Conservation (phyloP, 2,113 vertebrate genomes). For the Gavialis gangeticus region DNA sequence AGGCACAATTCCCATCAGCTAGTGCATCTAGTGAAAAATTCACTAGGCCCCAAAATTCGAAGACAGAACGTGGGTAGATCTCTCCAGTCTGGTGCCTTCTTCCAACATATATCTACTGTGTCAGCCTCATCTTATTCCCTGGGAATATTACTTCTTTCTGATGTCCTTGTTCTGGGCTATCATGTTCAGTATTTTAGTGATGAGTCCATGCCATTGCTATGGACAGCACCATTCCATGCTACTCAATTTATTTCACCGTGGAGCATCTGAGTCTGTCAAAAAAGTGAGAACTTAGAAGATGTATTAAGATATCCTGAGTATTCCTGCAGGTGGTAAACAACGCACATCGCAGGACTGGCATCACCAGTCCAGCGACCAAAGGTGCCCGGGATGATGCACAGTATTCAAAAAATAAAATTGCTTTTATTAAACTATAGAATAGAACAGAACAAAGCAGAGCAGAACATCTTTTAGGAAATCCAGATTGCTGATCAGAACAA, state of each 20-base stretch:
- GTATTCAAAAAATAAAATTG: conserved; percentile 26
- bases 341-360: background rate
- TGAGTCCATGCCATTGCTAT: background rate
- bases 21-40: background rate
- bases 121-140: background rate
- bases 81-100: background rate
- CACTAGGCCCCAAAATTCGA: background rate
- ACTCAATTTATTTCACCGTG: conserved; percentile 28
- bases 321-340: background rate
- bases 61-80: background rate
- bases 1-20: background rate
- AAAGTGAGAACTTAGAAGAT: conserved; percentile 19
- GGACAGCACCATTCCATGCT: background rate
- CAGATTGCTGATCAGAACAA: background rate
- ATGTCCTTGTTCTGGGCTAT: conserved; percentile 2
- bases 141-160: conserved; percentile 25
- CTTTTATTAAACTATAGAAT: conserved; percentile 34
- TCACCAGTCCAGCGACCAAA: conserved; percentile 19
- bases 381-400: conserved; percentile 43
- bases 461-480: background rate
- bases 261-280: conserved; percentile 9
- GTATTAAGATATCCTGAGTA: background rate
- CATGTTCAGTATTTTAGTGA: background rate
- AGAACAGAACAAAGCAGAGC: conserved; percentile 10
- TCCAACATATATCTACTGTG: background rate